phyloP scores from a whole-genome alignment of 2,888 invertebrate genomes.

The Eupithecia centaureata region DNA sequence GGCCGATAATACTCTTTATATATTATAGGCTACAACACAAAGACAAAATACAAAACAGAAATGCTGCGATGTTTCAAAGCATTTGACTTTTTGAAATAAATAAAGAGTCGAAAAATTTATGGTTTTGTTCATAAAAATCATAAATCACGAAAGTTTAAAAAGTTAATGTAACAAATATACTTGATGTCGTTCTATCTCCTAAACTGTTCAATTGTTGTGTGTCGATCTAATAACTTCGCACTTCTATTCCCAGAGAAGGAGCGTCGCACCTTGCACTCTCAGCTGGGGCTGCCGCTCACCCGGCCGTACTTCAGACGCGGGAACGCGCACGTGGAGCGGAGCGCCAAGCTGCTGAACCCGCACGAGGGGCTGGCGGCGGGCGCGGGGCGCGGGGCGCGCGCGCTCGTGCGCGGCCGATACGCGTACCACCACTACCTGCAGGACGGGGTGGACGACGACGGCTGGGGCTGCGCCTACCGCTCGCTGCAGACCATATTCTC shows the following conservation, averaged over 20 bases:
- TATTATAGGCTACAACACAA: no score
- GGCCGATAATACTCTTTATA: no score
- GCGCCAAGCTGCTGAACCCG: constrained; percentile 87
- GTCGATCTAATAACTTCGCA: not conserved
- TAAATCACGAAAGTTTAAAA: no score
- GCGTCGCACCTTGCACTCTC: constrained; percentile 88
- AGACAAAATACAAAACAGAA: no score
- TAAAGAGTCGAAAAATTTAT: no score
- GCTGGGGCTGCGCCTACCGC: constrained; percentile 99
- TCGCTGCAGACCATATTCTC: constrained; percentile 98
- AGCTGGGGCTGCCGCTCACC: constrained; percentile 86
- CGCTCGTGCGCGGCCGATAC: constrained; percentile 92
- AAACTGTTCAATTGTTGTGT: not conserved
- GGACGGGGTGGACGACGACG: constrained; percentile 95
- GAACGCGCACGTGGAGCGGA: constrained; percentile 85
- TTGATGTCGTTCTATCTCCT: not conserved
- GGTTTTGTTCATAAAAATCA: no score
- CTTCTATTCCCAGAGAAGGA: constrained; percentile 83
- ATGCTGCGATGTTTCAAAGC: no score
- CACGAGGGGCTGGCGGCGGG: constrained; percentile 85
- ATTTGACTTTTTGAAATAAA: no score
- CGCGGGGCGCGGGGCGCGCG: constrained; percentile 60
- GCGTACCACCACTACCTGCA: constrained; percentile 99
- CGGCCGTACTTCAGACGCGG: constrained; percentile 90
- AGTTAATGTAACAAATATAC: no score